Evolutionary conservation across 2,888 invertebrate genomes (phyloP), one percentile per base, ranked within the genome.

Genomic region (Epirrhoe tristata): DNA sequence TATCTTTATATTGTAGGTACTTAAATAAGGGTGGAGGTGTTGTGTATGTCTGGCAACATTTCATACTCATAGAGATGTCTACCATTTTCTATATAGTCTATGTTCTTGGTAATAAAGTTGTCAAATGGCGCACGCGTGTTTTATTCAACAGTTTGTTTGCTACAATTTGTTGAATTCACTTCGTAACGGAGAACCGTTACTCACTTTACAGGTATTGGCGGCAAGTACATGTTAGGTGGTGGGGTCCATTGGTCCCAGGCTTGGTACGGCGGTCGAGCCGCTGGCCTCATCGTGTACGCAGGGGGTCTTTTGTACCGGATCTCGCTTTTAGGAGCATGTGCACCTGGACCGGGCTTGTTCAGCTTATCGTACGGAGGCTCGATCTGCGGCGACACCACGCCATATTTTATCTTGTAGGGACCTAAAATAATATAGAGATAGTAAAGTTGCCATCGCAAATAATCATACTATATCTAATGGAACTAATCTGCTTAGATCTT

Each of bases 171-270:
- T 39, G 1, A 39, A 39, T 7, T 12, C 12, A 12, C 12, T 10
- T 8, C 39, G 36, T n/a, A n/a, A n/a, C n/a, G n/a, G n/a, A n/a
- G n/a, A n/a, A n/a, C n/a, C n/a, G n/a, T n/a, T n/a, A n/a, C 82
- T 76, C 74, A 90, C 86, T 80, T 84, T 55, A 70, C 59, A 6
- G 82, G 80, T 61, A 84, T 80, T 1, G 82, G 79, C 0, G 92
- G 91, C 5, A 77, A 81, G 73, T 91, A 91, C 88, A 91, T 88
- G 71, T 91, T 92, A 3, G 91, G 84, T 1, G 91, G 82, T 0
- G 90, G 88, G 0, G 90, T 90, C 92, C 92, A 92, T 77, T 81
- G 78, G 52, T 90, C 90, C 75, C 80, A 81, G 0, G 89, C 71
- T 59, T 84, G 72, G 66, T 83, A 89, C 0, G 80, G 81, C 0